These are phyloP conservation scores for Poeciliopsis prolifica DNA, from an alignment of 2,113 vertebrate genomes.

Conservation along the genomic window DNA sequence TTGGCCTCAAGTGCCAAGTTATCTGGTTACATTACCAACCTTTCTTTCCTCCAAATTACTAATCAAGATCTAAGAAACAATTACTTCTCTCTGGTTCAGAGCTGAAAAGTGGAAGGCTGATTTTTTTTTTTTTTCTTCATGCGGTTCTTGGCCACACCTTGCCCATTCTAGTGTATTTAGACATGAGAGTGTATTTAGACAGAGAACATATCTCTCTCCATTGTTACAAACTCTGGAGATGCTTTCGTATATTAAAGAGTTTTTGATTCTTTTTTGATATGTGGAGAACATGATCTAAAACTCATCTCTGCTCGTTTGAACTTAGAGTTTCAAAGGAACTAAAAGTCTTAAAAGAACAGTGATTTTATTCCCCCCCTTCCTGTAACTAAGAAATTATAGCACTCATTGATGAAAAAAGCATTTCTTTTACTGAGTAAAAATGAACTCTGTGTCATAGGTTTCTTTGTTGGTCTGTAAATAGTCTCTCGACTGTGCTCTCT, in stretches of 20 bases:
- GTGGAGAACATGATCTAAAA: conserved; percentile 15
- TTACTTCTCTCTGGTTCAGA: conserved; percentile 54
- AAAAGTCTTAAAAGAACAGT: conserved; percentile 34
- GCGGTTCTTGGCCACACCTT: conserved; percentile 41
- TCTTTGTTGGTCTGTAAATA: conserved; percentile 76
- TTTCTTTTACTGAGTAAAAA: conserved; percentile 74
- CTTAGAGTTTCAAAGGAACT: conserved; percentile 20
- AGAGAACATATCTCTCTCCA: conserved; percentile 43
- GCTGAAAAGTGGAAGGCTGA: conserved; percentile 32
- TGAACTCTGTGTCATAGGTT: conserved; percentile 67
- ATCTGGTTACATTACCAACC: conserved; percentile 73
- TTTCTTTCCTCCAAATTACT: conserved; percentile 65
- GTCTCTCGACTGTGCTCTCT: conserved; percentile 72
- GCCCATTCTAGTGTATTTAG: conserved; percentile 20
- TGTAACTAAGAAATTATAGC: conserved; percentile 50
- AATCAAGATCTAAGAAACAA: conserved; percentile 74
- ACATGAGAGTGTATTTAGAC: conserved; percentile 16
- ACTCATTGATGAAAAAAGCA: conserved; percentile 71
- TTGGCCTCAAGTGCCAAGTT: conserved; percentile 74
- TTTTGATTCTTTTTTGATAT: conserved; percentile 12
- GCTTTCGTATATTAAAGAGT: conserved; percentile 49
- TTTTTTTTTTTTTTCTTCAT: conserved; percentile 13
- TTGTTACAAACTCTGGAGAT: conserved; percentile 47
- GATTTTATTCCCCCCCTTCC: conserved; percentile 33
- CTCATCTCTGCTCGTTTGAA: conserved; percentile 58